Evolutionary conservation across 2,113 vertebrate species (phyloP).

Genomic region (Choloepus hoffmanni): DNA sequence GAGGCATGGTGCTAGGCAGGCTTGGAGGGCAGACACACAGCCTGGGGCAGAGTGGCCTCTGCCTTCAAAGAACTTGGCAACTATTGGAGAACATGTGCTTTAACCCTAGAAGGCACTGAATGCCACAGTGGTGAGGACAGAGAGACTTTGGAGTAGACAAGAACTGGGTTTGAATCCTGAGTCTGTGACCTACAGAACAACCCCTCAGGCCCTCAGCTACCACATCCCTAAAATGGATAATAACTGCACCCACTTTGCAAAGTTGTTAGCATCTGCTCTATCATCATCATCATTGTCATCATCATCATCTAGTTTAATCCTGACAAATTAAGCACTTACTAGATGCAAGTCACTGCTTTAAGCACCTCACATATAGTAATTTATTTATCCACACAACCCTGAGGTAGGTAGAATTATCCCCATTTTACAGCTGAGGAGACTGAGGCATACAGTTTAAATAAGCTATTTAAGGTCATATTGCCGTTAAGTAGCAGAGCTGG

Average conservation of each 20-base stretch:
- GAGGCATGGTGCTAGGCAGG: neutral
- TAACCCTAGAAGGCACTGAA: neutral
- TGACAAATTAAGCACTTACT: neutral
- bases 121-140: neutral
- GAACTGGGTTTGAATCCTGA: neutral
- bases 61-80: neutral
- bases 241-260: neutral
- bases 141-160: too few relatives aligned
- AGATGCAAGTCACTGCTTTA: too few relatives aligned
- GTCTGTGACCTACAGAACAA: neutral
- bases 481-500: neutral
- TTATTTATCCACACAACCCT: neutral
- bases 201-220: too few relatives aligned
- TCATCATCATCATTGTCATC: too few relatives aligned
- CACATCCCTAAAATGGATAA: neutral
- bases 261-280: neutral
- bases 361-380: neutral
- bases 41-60: neutral
- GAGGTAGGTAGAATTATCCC: neutral
- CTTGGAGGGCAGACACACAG: neutral
- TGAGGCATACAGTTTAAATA: neutral
- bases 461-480: neutral
- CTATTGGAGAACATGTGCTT: neutral
- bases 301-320: neutral
- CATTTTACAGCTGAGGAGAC: neutral